These are phyloP conservation scores for Moxostoma hubbsi DNA, from an alignment of 2,797 vertebrate genomes.

Conservation along the genomic window DNA sequence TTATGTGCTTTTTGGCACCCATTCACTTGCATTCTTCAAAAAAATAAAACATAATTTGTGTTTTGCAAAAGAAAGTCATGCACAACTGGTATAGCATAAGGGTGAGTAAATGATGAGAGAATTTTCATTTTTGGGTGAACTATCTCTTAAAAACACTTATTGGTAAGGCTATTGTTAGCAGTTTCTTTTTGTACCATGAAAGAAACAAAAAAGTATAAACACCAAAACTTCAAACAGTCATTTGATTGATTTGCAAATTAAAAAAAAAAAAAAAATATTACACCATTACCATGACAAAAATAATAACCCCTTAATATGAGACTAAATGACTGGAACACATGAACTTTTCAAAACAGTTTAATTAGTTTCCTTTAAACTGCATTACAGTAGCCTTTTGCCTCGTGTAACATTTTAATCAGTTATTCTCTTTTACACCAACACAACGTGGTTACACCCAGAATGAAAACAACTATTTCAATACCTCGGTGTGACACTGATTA, in stretches of 20 bases:
- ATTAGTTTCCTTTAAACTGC: constrained; percentile 65
- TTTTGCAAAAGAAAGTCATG: too few relatives aligned
- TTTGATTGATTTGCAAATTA: neutral
- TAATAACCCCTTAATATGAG: neutral
- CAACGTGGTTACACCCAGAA: constrained; percentile 73
- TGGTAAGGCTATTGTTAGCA: too few relatives aligned
- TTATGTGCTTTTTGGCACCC: too few relatives aligned
- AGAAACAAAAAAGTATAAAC: neutral
- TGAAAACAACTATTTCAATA: constrained; percentile 73
- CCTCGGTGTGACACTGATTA: constrained; percentile 72
- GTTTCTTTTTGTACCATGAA: too few relatives aligned
- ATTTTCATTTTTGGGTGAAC: too few relatives aligned
- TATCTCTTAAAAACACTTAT: too few relatives aligned
- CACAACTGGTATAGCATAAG: too few relatives aligned
- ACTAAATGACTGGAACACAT: constrained; percentile 21
- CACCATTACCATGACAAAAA: neutral
- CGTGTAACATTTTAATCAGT: constrained; percentile 63
- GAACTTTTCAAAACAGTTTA: constrained; percentile 70
- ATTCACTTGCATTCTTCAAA: too few relatives aligned
- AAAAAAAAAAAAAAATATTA: neutral
- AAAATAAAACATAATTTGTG: too few relatives aligned
- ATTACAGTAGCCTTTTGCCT: constrained; percentile 66
- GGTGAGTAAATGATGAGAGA: too few relatives aligned
- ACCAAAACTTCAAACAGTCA: neutral
- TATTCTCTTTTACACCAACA: constrained; percentile 75